A percentile compares a stretch with the other conserved stretches of the same genome.
Conservation (phyloP, 2,113 vertebrate genomes). For the Hucho hucho region DNA sequence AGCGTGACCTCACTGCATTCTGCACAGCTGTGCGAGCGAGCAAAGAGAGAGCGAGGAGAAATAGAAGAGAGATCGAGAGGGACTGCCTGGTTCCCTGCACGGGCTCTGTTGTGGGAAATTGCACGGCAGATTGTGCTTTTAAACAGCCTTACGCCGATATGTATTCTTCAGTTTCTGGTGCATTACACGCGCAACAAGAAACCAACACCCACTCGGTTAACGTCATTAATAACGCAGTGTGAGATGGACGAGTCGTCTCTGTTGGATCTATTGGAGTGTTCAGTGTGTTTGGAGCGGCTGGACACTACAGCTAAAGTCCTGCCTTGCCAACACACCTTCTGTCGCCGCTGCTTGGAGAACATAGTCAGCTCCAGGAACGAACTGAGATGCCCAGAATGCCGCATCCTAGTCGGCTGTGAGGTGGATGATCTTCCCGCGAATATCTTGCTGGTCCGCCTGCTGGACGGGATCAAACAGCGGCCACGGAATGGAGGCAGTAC, state of each 20-base stretch:
- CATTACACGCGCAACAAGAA: not conserved
- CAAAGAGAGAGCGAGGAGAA: not conserved
- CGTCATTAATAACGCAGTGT: constrained; percentile 56
- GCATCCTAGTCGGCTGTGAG: constrained; percentile 91
- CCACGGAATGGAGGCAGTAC: constrained; percentile 69
- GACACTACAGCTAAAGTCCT: constrained; percentile 92
- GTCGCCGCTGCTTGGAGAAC: constrained; percentile 93
- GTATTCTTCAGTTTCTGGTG: constrained; percentile 10
- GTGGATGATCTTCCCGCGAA: constrained; percentile 94
- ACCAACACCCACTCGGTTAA: not conserved
- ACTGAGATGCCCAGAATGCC: constrained; percentile 94
- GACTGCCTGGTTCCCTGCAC: too few species aligned
- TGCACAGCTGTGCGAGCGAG: constrained; percentile 67
- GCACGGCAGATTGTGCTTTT: not conserved
- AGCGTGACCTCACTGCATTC: constrained; percentile 71
- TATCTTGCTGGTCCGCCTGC: constrained; percentile 88
- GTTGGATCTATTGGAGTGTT: constrained; percentile 93
- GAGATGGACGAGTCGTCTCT: constrained; percentile 95
- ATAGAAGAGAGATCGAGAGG: not conserved
- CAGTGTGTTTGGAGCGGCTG: constrained; percentile 93
- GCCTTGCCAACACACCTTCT: constrained; percentile 97
- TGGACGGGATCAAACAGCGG: constrained; percentile 91
- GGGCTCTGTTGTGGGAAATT: not conserved
- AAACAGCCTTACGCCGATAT: constrained; percentile 19
- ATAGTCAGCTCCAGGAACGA: constrained; percentile 91